Evolutionary conservation across 2,797 vertebrate genomes (phyloP).

Genomic region (Poeciliopsis paucimaculata): DNA sequence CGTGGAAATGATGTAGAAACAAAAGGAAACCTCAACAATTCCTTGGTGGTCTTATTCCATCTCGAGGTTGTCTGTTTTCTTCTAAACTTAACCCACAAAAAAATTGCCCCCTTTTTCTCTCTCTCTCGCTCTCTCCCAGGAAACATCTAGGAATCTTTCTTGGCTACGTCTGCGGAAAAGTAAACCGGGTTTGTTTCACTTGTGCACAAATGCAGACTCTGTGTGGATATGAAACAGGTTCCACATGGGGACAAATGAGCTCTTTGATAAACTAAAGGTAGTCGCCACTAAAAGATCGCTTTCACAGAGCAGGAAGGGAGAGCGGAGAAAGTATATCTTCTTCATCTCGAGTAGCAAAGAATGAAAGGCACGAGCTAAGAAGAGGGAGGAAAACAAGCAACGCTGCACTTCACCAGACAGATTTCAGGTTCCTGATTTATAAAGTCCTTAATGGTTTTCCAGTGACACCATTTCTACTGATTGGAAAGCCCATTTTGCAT

Average conservation of each 20-base stretch:
- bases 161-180: slow-evolving; percentile 29
- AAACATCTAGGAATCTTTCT: slow-evolving; percentile 39
- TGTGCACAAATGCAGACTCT: slow-evolving; percentile 28
- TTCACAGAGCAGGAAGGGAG: slow-evolving; percentile 19
- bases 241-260: slow-evolving; percentile 18
- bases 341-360: slow-evolving; percentile 45
- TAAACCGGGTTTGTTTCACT: slow-evolving; percentile 18
- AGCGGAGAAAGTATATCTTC: slow-evolving; percentile 49
- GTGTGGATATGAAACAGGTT: slow-evolving; percentile 24
- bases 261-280: slow-evolving; percentile 36
- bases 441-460: slow-evolving; percentile 6
- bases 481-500: slow-evolving; percentile 30
- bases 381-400: slow-evolving; percentile 14
- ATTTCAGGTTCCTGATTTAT: not conserved
- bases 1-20: slow-evolving; percentile 23
- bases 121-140: slow-evolving; percentile 10
- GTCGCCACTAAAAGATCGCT: slow-evolving; percentile 14
- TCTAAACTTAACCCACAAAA: slow-evolving; percentile 41
- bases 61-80: slow-evolving; percentile 43
- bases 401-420: slow-evolving; percentile 11
- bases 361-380: slow-evolving; percentile 34
- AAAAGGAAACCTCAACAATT: slow-evolving; percentile 61
- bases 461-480: slow-evolving; percentile 21
- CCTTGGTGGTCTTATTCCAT: slow-evolving; percentile 53
- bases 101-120: slow-evolving; percentile 38